Evolutionary conservation across 2,888 invertebrate species (phyloP), one percentile per base, ranked within the genome.

Genomic region (Heliconius ismenius): DNA sequence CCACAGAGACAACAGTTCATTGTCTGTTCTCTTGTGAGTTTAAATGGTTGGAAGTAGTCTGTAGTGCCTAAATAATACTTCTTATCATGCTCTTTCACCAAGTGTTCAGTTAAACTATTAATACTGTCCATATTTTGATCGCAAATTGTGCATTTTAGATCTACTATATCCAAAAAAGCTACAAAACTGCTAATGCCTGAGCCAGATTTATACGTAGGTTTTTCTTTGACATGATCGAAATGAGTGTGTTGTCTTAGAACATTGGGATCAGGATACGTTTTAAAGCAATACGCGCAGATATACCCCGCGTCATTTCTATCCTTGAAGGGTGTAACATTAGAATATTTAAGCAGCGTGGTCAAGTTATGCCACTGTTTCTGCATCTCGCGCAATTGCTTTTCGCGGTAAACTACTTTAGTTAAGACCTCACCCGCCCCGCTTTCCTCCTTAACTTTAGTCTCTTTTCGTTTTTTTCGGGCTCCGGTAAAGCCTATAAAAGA

Each of bases 401-500:
- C 89, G 77, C 88, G 87, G 78, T 86, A 87, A 62, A 83, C 82
- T 79, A 84, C 74, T 76, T 86, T 88, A 84, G 84, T 83, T 79
- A 86, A 83, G 54, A 82, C 83, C 79, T 85, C 81, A 73, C 63
- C 83, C 76, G 84, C 85, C 79, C 84, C 87, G 80, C 78, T 83
- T 85, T 89, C 90, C 80, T 86, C 89, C 84, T 88, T 90, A 81
- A 90, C 82, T 58, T 58, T 58, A 78, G 86, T 83, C 83, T 84
- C 86, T 87, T 90, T 91, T 80, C 84, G 86, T 86, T 88, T 91
- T 89, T 91, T 91, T 83, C 87, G 83, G 82, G 88, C 88, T 86
- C 91, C 87, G 84, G 88, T 88, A 81, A 86, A 86, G 90, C 93
- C 93, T 93, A 93, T 91, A 93, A 93, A 93, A 93, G 92, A 93